Percentiles rank a stretch among this genome's conserved stretches.
phyloP scores from a whole-genome alignment of 2,113 vertebrate genomes.

The Haemorhous mexicanus region DNA sequence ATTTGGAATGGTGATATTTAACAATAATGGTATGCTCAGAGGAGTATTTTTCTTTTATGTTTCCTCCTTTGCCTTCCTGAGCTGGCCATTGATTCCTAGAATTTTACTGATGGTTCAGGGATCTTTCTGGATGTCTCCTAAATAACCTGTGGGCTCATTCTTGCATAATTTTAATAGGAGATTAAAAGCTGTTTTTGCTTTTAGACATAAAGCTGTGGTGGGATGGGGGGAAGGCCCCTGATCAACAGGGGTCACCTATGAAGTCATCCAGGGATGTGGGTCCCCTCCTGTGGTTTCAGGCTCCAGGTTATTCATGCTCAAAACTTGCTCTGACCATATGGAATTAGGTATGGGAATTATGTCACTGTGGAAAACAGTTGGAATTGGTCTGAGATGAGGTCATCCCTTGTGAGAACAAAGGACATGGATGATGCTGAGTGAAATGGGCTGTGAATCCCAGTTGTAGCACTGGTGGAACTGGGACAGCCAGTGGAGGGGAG shows the following conservation, averaged over 20 bases:
- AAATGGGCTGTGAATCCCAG: background rate
- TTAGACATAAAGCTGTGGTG: background rate
- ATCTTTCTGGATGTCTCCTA: background rate
- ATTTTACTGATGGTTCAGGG: background rate
- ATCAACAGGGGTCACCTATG: background rate
- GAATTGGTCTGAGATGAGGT: background rate
- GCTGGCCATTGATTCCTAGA: slow-evolving; percentile 12
- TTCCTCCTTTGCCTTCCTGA: background rate
- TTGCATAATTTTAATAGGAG: background rate
- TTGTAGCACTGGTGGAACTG: background rate
- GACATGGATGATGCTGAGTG: background rate
- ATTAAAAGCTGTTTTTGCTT: background rate
- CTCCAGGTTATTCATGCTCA: background rate
- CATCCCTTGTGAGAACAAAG: background rate
- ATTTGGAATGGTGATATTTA: slow-evolving; percentile 64
- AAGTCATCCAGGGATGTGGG: background rate
- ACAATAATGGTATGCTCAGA: slow-evolving; percentile 58
- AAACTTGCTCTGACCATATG: background rate
- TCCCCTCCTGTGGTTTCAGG: background rate
- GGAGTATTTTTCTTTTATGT: slow-evolving; percentile 22
- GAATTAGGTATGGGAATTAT: background rate
- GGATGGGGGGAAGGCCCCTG: background rate
- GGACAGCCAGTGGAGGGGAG: background rate
- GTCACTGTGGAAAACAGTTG: slow-evolving; percentile 1
- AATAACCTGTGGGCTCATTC: background rate